Evolutionary conservation across 1,140 invertebrate genomes (phyloP).

Genomic region (Asobara japonica): DNA sequence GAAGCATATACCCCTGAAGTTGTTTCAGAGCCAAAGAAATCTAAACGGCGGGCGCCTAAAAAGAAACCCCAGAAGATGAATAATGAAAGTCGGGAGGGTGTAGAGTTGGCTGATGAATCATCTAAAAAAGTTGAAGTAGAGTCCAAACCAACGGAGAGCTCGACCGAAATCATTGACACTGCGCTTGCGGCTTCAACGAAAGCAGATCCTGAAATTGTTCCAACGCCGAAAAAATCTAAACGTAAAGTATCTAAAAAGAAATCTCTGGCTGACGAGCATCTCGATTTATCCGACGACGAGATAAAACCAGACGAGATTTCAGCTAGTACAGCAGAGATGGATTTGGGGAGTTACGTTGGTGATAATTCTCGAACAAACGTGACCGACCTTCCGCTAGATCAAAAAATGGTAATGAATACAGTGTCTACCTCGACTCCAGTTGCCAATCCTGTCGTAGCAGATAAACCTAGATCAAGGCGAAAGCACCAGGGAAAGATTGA

Average conservation of each 20-base stretch:
- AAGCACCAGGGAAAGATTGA: conserved; percentile 1
- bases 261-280: conserved; percentile 31
- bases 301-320: background rate
- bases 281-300: background rate
- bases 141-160: too few relatives aligned
- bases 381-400: background rate
- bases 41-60: too few relatives aligned
- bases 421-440: too few relatives aligned
- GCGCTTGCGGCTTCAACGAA: background rate
- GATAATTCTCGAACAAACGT: background rate
- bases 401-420: background rate
- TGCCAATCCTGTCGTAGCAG: too few relatives aligned
- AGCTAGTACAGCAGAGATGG: background rate
- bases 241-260: conserved; percentile 40
- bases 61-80: too few relatives aligned
- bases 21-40: too few relatives aligned
- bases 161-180: background rate
- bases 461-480: too few relatives aligned
- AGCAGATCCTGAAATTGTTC: background rate
- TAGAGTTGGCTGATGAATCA: too few relatives aligned
- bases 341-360: background rate
- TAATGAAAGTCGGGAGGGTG: too few relatives aligned
- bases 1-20: too few relatives aligned
- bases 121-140: too few relatives aligned
- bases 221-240: conserved; percentile 33